Evolutionary conservation across 2,113 vertebrate species (phyloP).

Genomic region (Gulo gulo): DNA sequence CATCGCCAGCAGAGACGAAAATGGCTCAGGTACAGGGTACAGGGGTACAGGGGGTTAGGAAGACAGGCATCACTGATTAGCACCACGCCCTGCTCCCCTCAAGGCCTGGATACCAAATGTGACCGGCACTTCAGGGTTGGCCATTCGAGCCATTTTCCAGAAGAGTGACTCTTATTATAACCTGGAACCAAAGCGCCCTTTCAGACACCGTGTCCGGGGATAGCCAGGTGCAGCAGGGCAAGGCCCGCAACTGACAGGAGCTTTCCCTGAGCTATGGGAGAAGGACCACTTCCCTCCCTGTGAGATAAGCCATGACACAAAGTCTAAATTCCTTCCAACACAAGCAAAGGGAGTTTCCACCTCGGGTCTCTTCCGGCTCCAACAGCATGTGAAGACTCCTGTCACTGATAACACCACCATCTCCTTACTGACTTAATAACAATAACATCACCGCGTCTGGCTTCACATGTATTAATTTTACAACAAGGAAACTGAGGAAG

Average conservation of each 20-base stretch:
- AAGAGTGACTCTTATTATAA: conserved; percentile 6
- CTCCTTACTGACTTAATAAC: not conserved
- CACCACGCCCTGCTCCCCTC: not conserved
- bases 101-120: not conserved
- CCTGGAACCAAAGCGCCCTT: not conserved
- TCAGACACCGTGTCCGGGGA: not conserved
- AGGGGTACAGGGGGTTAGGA: too few relatives aligned
- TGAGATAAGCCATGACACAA: accelerated
- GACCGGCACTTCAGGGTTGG: not conserved
- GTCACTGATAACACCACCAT: not conserved
- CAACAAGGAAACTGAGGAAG: not conserved
- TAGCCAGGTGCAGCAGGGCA: not conserved
- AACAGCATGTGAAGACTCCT: not conserved
- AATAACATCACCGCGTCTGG: not conserved
- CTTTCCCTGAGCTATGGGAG: not conserved
- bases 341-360: not conserved
- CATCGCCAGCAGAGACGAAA: not conserved
- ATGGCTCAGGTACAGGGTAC: not conserved
- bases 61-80: not conserved
- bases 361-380: not conserved
- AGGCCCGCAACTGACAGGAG: not conserved
- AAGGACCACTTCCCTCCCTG: not conserved
- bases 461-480: not conserved
- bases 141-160: conserved; percentile 31
- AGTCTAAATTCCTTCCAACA: not conserved